Evolutionary conservation across 1,140 invertebrate genomes (phyloP).

Genomic region (Drosophila tristis): DNA sequence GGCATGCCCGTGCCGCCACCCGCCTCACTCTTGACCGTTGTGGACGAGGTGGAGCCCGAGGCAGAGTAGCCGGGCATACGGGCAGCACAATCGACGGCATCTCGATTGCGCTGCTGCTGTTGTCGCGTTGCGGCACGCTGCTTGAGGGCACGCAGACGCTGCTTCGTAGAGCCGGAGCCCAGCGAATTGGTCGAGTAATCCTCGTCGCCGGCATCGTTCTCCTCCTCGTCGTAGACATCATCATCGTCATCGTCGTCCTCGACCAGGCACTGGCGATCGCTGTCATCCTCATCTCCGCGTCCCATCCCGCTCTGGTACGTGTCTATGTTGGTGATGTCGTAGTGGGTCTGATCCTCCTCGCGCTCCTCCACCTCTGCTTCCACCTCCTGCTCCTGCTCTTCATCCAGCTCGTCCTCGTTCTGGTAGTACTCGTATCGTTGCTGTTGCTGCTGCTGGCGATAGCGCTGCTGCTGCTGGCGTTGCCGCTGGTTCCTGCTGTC

Average conservation of each 20-base stretch:
- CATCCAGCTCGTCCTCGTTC: slow-evolving; percentile 65
- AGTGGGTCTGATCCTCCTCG: slow-evolving; percentile 81
- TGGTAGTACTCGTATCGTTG: slow-evolving; percentile 77
- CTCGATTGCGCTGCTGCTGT: slow-evolving; percentile 60
- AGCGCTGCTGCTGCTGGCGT: slow-evolving; percentile 56
- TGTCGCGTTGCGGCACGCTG: slow-evolving; percentile 64
- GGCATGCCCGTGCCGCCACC: slow-evolving; percentile 12
- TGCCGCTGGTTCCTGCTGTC: slow-evolving; percentile 59
- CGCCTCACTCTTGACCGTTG: slow-evolving; percentile 77
- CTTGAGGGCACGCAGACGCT: slow-evolving; percentile 71
- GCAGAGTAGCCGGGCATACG: slow-evolving; percentile 44
- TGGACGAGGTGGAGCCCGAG: slow-evolving; percentile 72
- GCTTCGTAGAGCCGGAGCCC: slow-evolving; percentile 72
- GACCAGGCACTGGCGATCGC: slow-evolving; percentile 76
- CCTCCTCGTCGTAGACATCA: slow-evolving; percentile 68
- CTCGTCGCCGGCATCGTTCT: slow-evolving; percentile 79
- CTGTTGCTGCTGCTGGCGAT: slow-evolving; percentile 58
- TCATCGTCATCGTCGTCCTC: slow-evolving; percentile 68
- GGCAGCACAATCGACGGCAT: slow-evolving; percentile 66
- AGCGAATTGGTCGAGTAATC: slow-evolving; percentile 77
- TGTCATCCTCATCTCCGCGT: slow-evolving; percentile 74
- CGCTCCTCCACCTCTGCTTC: slow-evolving; percentile 60
- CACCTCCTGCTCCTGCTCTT: slow-evolving; percentile 42
- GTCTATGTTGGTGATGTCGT: slow-evolving; percentile 82
- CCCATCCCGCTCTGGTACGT: slow-evolving; percentile 74